phyloP scores from a whole-genome alignment of 2,113 vertebrate genomes.

The Cephalopterus ornatus region DNA sequence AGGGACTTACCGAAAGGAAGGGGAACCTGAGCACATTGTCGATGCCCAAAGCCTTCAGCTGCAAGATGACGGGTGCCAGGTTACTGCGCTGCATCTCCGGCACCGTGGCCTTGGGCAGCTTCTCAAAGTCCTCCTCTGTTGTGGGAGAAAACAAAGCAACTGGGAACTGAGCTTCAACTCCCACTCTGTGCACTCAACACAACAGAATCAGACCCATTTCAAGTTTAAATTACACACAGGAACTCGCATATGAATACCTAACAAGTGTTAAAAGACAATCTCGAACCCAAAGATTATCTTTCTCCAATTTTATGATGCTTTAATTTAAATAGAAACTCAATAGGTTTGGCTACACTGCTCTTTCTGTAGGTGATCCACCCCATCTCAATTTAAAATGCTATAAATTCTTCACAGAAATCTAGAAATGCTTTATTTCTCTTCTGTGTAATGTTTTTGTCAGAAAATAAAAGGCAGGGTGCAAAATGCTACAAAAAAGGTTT shows the following conservation, averaged over 20 bases:
- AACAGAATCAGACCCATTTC: fast-evolving
- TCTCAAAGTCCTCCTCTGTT: conserved; percentile 95
- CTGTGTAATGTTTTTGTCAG: not conserved
- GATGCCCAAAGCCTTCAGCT: conserved; percentile 96
- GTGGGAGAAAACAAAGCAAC: not conserved
- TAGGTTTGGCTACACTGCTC: not conserved
- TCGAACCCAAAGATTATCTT: not conserved
- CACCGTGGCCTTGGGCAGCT: conserved; percentile 86
- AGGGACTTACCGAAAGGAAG: conserved; percentile 90
- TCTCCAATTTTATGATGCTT: not conserved
- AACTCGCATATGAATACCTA: not conserved
- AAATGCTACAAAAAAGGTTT: not conserved
- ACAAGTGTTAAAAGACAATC: not conserved
- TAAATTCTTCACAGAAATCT: not conserved
- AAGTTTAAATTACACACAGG: not conserved
- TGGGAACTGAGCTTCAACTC: not conserved
- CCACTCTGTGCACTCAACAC: not conserved
- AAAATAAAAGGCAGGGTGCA: not conserved
- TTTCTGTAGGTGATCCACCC: not conserved
- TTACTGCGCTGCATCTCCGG: conserved; percentile 98
- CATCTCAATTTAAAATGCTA: not conserved
- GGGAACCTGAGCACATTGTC: conserved; percentile 97
- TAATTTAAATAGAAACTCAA: not conserved
- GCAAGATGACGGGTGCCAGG: conserved; percentile 93
- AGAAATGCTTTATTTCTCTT: not conserved